Evolutionary conservation across 2,113 vertebrate species (phyloP), one percentile per base, ranked within the genome.

Genomic region (Nematolebias whitei): DNA sequence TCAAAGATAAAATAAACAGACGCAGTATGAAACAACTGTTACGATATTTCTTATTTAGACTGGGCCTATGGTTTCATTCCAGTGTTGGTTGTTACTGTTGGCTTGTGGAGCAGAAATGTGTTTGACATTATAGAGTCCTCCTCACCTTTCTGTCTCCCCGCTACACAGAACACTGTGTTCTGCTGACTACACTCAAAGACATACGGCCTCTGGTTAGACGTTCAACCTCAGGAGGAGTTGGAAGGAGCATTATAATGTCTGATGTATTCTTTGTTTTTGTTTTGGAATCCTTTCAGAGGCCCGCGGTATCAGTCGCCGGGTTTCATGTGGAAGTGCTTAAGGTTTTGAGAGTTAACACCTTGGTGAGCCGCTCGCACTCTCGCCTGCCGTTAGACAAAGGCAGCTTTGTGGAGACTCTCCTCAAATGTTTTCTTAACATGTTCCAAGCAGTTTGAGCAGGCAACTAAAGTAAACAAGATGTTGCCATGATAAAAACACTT

Each of bases 401-500:
- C 93, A 78, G 95, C 97, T 98, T 98, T 99, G 95, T 98, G 91
- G 85, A 90, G 94, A 91, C 93, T 94, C 95, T 94, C 93, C 93
- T 87, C 92, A 94, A 95, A 96, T 98, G 96, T 98, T 98, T 99
- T 98, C 94, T 98, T 98, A 98, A 97, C 95, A 94, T 97, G 96
- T 97, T 98, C 96, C 97, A 96, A 98, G 96, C 96, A 95, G 96
- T 98, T 97, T 95, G 95, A 95, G 96, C 96, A 95, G 95, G 94
- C 95, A 96, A 98, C 94, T 95, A 96, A 99, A 97, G 96, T 98
- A 99, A 98, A 98, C 95, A 98, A 97, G 95, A 98, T 98, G 96
- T 98, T 97, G 96, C 95, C 95, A 96, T 94, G 96, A 98, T 98
- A 98, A 98, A 98, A 98, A 97, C 96, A 97, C 96, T 97, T 98